Evolutionary conservation across 2,888 invertebrate species (phyloP).

Genomic region (Cantharis nigra): DNA sequence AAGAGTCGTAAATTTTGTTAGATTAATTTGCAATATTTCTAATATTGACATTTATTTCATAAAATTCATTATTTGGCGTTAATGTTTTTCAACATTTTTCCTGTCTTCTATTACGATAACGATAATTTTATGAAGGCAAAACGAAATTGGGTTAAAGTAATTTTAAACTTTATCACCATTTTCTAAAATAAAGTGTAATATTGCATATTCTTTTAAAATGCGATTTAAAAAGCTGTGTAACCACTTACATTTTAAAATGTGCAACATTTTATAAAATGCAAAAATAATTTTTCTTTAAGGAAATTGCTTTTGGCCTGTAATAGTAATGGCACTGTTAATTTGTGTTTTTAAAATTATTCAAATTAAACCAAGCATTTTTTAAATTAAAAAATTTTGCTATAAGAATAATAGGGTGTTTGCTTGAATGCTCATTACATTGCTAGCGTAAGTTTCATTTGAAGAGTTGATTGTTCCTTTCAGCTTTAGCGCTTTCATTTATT

Average conservation of each 20-base stretch:
- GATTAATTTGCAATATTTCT: neutral
- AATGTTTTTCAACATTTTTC: neutral
- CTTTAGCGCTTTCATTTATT: constrained; percentile 13
- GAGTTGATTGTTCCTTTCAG: constrained; percentile 16
- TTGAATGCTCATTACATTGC: constrained; percentile 14
- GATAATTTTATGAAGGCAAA: neutral
- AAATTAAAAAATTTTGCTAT: constrained; percentile 11
- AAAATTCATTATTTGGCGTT: neutral
- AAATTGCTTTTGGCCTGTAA: neutral
- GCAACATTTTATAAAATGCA: neutral
- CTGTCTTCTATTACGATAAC: neutral
- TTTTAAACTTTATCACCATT: neutral
- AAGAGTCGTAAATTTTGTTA: neutral
- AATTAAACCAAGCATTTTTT: constrained; percentile 10
- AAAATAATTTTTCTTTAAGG: neutral
- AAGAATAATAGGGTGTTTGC: constrained; percentile 13
- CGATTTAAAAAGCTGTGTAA: neutral
- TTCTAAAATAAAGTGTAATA: neutral
- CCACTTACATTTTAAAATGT: neutral
- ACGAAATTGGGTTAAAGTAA: neutral
- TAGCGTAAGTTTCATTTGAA: constrained; percentile 15
- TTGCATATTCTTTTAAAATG: neutral
- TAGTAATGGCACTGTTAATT: constrained; percentile 1
- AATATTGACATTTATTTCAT: neutral
- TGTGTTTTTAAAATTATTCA: constrained; percentile 4